Evolutionary conservation across 2,888 invertebrate genomes (phyloP).

Genomic region (Drosophila fulvimacula): DNA sequence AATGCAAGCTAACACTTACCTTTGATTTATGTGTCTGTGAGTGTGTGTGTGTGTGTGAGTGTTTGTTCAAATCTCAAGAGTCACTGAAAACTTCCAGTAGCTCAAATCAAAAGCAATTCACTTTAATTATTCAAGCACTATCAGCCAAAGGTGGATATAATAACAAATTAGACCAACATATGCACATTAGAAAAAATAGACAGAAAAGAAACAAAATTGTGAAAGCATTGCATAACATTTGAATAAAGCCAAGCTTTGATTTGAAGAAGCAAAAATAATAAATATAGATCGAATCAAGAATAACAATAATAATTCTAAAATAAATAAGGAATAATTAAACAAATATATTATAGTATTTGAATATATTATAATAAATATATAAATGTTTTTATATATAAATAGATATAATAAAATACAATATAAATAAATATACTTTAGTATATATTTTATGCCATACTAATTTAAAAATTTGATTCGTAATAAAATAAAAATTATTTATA

Average conservation of each 20-base stretch:
- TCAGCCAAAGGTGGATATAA: constrained; percentile 15
- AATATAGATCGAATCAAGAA: not conserved
- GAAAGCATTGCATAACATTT: not conserved
- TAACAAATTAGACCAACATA: constrained; percentile 3
- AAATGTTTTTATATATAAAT: too few species aligned
- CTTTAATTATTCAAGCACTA: constrained; percentile 29
- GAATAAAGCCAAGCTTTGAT: not conserved
- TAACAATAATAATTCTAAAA: not conserved
- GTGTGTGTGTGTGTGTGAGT: constrained; percentile 1
- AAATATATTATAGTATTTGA: not conserved
- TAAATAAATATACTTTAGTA: too few species aligned
- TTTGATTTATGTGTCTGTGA: constrained; percentile 32
- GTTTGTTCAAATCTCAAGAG: constrained; percentile 17
- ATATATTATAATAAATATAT: too few species aligned
- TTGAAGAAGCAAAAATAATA: not conserved
- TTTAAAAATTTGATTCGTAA: too few species aligned
- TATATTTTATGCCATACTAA: too few species aligned
- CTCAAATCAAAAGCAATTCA: constrained; percentile 21
- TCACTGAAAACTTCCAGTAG: constrained; percentile 41
- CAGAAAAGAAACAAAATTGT: not conserved
- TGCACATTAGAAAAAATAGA: constrained; percentile 1
- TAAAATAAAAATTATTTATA: too few species aligned
- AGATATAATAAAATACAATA: too few species aligned
- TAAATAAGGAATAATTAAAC: not conserved
- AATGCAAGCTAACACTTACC: constrained; percentile 40